phyloP scores from a whole-genome alignment of 2,888 invertebrate species.

The Periphyllus acericola region DNA sequence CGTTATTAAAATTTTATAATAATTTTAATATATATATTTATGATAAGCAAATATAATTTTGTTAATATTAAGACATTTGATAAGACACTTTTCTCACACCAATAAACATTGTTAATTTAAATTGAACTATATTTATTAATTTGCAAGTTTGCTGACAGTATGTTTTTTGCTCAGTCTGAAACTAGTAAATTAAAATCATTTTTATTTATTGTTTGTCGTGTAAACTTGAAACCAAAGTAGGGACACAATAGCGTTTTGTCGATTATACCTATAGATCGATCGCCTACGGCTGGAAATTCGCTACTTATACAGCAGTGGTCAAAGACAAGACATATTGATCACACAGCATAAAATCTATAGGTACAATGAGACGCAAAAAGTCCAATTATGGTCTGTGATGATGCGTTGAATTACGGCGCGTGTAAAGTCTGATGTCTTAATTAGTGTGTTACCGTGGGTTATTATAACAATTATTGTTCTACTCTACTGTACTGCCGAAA shows the following conservation, averaged over 20 bases:
- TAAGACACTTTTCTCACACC: not conserved
- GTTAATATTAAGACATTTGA: no score
- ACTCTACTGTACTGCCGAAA: not conserved
- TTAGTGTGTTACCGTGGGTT: slow-evolving; percentile 10
- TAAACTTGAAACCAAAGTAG: not conserved
- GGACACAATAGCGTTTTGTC: not conserved
- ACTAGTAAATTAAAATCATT: not conserved
- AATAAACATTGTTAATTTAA: not conserved
- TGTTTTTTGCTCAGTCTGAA: not conserved
- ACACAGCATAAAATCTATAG: not conserved
- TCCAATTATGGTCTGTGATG: slow-evolving; percentile 4
- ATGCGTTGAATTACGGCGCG: slow-evolving; percentile 15
- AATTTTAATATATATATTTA: no score
- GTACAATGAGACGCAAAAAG: slow-evolving; percentile 30
- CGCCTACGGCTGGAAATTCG: slow-evolving; percentile 17
- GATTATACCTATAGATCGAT: slow-evolving; percentile 9
- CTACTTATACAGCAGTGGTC: not conserved
- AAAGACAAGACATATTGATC: not conserved
- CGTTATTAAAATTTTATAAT: no score
- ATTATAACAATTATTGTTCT: not conserved
- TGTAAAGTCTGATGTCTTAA: slow-evolving; percentile 46
- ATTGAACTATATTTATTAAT: not conserved
- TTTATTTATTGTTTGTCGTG: slow-evolving; percentile 12
- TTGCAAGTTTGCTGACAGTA: not conserved
- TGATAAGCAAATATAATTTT: no score